Base-by-base conservation (phyloP, 2,888 invertebrate genomes). In the Acholoe squamosa region DNA sequence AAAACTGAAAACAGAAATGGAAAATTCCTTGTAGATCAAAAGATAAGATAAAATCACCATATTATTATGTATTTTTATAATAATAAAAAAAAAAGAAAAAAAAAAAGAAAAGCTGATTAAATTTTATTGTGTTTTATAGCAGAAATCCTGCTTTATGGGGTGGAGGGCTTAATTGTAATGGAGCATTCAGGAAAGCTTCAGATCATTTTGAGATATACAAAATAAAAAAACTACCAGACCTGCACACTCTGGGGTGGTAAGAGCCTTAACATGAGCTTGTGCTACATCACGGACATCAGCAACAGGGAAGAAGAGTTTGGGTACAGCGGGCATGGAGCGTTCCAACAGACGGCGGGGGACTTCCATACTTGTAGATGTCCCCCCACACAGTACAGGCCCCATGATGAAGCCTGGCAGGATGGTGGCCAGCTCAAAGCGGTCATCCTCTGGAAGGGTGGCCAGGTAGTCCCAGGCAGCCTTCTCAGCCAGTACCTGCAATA, bases 391-490 rank as follows among this genome's bases (percentile, higher is more conserved):
- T 5, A 96, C 95, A 56, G 96, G 96, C 0, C 96, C 96, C 93
- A 96, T 94, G n/a, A 96, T 96, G 80, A 96, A 94, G 7, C 96
- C 95, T 3, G 96, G 96, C 94, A 96, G 96, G 89, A 97, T 95
- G 25, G 96, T 96, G 7, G 96, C 95, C 92, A 96, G 93, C 92
- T 96, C 96, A 92, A 97, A 96, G 91, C 34, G 56, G 28, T 51
- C 31, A 12, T 84, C 90, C 51, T 86, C 96, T 52, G 90, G 95
- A 25, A 96, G 93, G 89, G 96, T 95, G 51, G 22, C 80, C 19
- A 96, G 94, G 93, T 96, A 96, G 91, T 96, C 96, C 97, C 96
- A 97, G 0, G 96, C 97, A 31, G 96, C 96, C 92, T 96, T 96
- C 93, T 97, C 97, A 0, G 96, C 96, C 89, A 96, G 31, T 34